phyloP scores from a whole-genome alignment of 2,888 invertebrate species.

The Morpho helenor region DNA sequence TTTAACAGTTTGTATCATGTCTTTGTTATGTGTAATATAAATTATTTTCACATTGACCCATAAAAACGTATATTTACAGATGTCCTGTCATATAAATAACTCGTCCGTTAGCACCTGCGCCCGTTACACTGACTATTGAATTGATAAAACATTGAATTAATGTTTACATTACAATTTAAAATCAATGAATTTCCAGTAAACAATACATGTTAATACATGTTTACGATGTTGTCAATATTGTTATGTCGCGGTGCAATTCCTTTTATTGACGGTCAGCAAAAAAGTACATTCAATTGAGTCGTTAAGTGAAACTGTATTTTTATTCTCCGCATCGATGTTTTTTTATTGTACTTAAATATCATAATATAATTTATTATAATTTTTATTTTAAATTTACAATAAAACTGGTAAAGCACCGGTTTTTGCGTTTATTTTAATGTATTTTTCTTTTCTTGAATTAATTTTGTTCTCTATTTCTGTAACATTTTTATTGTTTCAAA shows the following conservation, averaged over 20 bases:
- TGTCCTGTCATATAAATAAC: slow-evolving; percentile 6
- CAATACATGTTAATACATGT: slow-evolving; percentile 15
- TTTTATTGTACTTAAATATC: no score
- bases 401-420: no score
- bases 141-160: slow-evolving; percentile 8
- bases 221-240: slow-evolving; percentile 14
- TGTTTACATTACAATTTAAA: slow-evolving; percentile 17
- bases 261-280: slow-evolving; percentile 7
- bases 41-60: background rate
- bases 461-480: no score
- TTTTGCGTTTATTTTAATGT: no score
- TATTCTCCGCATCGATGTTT: no score
- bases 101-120: slow-evolving; percentile 11
- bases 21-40: no score
- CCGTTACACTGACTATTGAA: slow-evolving; percentile 5
- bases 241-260: slow-evolving; percentile 6
- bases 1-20: background rate
- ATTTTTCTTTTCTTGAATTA: no score
- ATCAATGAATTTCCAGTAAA: slow-evolving; percentile 18
- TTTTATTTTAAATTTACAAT: no score
- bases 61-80: slow-evolving; percentile 7
- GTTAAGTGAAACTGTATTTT: background rate
- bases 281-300: slow-evolving; percentile 3
- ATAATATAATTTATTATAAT: no score
- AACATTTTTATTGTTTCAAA: no score